Base-by-base conservation (phyloP, 2,888 invertebrate species). In the Napeogenes inachia region DNA sequence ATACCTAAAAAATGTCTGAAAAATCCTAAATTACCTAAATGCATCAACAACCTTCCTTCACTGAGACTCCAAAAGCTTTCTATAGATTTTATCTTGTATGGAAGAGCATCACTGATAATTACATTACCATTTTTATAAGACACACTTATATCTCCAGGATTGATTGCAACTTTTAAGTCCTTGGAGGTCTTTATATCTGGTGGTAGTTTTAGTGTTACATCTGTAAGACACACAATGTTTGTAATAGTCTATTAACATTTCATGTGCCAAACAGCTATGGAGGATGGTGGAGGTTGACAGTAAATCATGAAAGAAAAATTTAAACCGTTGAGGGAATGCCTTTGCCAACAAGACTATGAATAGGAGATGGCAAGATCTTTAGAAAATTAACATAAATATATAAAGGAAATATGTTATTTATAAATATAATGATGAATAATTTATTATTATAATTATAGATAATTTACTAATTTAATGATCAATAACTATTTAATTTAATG, bases 31-130 rank as follows among this genome's bases (percentile, higher is more conserved):
- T 66, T 77, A 85, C 89, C 87, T 81, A 94, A 91, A 79, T 91
- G 95, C 88, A 88, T 92, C 81, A 79, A 92, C 67, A 88, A 89
- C 80, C 82, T 92, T 79, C 76, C 93, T 92, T 80, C 94, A 87
- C 85, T 93, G 58, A 96, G 82, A 58, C 93, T 95, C 97, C 97
- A 97, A 69, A 95, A 91, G 42, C 93, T 93, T 66, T 96, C 96
- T 56, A 92, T 92, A 62, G 92, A 91, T 73, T 94, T 94, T 46
- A 94, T 92, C 75, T 93, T 94, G 79, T 92, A 93, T 42, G 92
- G 90, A 1, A 96, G 81, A 33, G 92, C 89, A 63, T 94, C 95
- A 65, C 93, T 91, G 3, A 96, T 81, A n/a, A 95, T 82, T 0
- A 78, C 69, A 74, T 91, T 91, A 32, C 88, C 84, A 35, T 76